Evolutionary conservation across 2,888 invertebrate species (phyloP).

Genomic region (Dermolepida albohirtum): DNA sequence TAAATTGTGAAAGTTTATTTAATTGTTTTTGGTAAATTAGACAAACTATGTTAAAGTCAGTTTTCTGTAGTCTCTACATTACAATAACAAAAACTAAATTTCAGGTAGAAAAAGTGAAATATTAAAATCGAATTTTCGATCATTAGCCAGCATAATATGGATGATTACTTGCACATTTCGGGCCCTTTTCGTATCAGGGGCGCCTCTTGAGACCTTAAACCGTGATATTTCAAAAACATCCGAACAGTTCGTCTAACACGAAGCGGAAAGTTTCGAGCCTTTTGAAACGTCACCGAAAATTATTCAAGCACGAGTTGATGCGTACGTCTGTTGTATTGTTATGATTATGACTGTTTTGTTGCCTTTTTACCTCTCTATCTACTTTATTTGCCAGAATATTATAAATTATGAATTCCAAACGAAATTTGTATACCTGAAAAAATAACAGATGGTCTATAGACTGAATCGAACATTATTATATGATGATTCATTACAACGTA

Average conservation of each 20-base stretch:
- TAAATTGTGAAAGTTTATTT: too few species aligned
- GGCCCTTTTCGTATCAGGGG: conserved; percentile 6
- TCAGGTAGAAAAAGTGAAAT: conserved; percentile 35
- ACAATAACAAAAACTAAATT: conserved; percentile 20
- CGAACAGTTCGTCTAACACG: not conserved
- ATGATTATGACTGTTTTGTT: conserved; percentile 27
- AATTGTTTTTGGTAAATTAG: too few species aligned
- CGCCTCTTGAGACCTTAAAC: conserved; percentile 29
- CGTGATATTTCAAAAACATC: conserved; percentile 18
- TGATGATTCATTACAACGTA: too few species aligned
- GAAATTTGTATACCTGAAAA: too few species aligned
- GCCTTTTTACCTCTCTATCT: conserved; percentile 20
- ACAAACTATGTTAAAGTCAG: too few species aligned
- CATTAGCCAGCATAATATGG: conserved; percentile 29
- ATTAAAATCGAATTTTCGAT: conserved; percentile 40
- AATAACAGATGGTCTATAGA: too few species aligned
- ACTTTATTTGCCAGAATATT: not conserved
- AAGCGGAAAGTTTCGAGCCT: conserved; percentile 13
- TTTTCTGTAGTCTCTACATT: not conserved
- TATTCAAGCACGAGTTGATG: conserved; percentile 37
- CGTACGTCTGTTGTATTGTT: conserved; percentile 21
- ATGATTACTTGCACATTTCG: conserved; percentile 41
- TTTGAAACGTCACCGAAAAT: conserved; percentile 36
- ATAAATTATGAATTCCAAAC: too few species aligned
- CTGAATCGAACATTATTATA: too few species aligned